Base-by-base conservation (phyloP, 2,888 invertebrate species). In the Galerucella calmariensis region DNA sequence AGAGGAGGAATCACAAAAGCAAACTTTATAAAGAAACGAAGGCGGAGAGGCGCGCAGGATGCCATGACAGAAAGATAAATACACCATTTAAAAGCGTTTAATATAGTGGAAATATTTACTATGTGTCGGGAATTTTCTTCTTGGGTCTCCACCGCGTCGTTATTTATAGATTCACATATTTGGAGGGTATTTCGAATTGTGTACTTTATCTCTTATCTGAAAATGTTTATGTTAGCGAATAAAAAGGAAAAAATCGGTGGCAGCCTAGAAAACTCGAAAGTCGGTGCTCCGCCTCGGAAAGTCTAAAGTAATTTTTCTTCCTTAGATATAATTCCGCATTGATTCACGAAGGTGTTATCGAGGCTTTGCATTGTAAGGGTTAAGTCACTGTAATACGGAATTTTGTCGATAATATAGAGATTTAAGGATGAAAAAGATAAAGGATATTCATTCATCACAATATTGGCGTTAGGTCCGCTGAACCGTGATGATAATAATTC, bases 1-100 rank as follows among this genome's bases (percentile, higher is more conserved):
- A 65, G 81, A 82, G 82, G 83, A 84, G 84, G 84, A 85, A 85
- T 85, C 83, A 84, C 84, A 81, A 82, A 83, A 83, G 85, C 82
- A 84, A 86, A 85, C 84, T 84, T 84, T 83, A 70, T 75, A 82
- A 81, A 80, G 83, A 83, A 84, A 83, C 27, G 83, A 82, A 83
- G 83, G 82, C 82, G 71, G 80, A 79, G 67, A 72, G 72, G 3
- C 41, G 78, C 82, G 82, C 83, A 82, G 82, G 83, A 81, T 81
- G 78, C 81, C 80, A 74, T 80, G 84, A 82, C 84, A 83, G 83
- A 80, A 84, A 84, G 83, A 84, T 84, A 83, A 83, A 83, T 84
- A 83, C 78, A 78, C 82, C 80, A 79, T 79, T 80, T 83, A 83
- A 83, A 83, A 81, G 83, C 82, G 81, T 79, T 82, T 83, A 83